Conservation (phyloP, 2,797 vertebrate species). For the Falco biarmicus region DNA sequence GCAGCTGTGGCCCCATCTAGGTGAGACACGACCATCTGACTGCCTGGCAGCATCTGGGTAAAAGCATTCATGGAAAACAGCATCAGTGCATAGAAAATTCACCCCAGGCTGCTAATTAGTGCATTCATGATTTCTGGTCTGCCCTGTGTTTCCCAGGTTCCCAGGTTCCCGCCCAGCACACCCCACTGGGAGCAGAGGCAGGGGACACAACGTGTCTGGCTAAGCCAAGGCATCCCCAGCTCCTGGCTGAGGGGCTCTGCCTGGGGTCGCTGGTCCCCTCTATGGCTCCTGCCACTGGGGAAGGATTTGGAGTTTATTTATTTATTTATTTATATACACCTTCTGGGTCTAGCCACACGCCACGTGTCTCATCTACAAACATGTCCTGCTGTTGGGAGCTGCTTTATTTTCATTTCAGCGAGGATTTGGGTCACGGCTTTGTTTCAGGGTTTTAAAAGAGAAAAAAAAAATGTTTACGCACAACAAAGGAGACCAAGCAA, state of each 20-base stretch:
- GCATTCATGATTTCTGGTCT: background rate
- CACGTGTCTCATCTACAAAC: background rate
- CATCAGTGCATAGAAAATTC: background rate
- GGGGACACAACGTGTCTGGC: background rate
- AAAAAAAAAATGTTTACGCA: background rate
- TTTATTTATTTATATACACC: background rate
- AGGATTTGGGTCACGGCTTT: background rate
- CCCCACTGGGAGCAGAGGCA: background rate
- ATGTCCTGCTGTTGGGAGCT: background rate
- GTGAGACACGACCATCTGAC: accelerated
- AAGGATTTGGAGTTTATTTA: background rate
- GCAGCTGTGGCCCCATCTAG: background rate
- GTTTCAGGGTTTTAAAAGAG: background rate
- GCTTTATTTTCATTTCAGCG: background rate
- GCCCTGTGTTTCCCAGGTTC: background rate
- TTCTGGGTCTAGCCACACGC: background rate
- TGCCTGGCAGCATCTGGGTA: background rate
- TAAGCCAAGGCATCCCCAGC: accelerated
- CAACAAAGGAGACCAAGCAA: background rate
- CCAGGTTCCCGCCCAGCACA: background rate
- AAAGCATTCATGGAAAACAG: background rate
- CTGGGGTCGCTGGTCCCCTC: background rate
- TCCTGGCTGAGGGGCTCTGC: background rate
- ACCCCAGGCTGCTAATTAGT: too few relatives aligned
- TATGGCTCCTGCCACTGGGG: background rate